Conservation (phyloP, 2,113 vertebrate genomes). For the Triplophysa dalaica region DNA sequence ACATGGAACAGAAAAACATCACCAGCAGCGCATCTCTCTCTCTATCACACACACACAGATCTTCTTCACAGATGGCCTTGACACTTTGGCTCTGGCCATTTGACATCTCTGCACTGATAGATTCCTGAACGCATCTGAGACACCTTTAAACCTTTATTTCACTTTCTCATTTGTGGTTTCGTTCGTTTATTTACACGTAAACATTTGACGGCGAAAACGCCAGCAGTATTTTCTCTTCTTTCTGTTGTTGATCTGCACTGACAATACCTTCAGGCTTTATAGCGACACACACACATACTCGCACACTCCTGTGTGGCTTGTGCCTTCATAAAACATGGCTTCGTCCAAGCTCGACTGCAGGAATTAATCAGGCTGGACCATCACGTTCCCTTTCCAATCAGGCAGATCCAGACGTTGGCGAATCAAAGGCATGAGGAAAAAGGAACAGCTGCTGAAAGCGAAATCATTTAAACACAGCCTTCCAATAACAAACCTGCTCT, state of each 20-base stretch:
- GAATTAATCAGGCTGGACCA: constrained; percentile 30
- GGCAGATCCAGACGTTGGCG: constrained; percentile 7
- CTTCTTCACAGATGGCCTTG: constrained; percentile 12
- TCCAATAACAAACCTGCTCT: constrained; percentile 33
- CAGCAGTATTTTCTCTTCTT: constrained; percentile 1
- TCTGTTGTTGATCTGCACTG: constrained; percentile 31
- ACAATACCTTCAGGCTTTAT: constrained; percentile 33
- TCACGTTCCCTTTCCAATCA: constrained; percentile 29
- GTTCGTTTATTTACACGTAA: constrained; percentile 26
- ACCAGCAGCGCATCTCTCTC: not conserved
- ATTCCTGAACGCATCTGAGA: not conserved
- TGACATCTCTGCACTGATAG: not conserved
- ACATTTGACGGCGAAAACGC: constrained; percentile 17
- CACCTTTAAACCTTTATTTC: constrained; percentile 8
- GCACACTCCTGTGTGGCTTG: not conserved
- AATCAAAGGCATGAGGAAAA: constrained; percentile 13
- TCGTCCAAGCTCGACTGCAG: not conserved
- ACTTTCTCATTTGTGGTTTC: not conserved
- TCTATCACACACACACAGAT: not conserved
- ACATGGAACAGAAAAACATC: not conserved
- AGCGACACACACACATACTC: not conserved
- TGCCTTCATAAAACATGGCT: constrained; percentile 12
- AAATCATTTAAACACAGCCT: constrained; percentile 32
- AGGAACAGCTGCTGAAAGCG: not conserved
- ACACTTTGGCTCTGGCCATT: not conserved